Percentiles rank a stretch among this genome's conserved stretches.
Conservation (phyloP, 2,888 invertebrate species). For the Eucera pruinosa region DNA sequence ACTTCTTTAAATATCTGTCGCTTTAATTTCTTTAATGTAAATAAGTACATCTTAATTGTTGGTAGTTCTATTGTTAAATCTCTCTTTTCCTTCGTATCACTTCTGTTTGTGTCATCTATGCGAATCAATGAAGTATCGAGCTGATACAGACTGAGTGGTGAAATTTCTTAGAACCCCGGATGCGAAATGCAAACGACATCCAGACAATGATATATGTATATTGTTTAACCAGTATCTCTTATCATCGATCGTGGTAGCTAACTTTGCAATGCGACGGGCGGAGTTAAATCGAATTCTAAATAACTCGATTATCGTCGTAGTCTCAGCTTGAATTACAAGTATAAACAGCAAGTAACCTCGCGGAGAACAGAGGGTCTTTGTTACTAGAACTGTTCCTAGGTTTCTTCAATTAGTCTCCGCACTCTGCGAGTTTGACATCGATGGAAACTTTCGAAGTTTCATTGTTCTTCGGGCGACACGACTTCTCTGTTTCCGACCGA, state of each 20-base stretch:
- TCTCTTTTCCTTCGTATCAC: no score
- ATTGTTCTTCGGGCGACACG: constrained; percentile 21
- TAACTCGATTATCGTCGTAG: constrained; percentile 64
- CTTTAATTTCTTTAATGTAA: no score
- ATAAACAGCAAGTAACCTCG: constrained; percentile 52
- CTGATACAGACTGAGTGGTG: no score
- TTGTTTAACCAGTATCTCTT: no score
- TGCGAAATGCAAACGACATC: background rate
- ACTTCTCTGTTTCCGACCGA: constrained; percentile 14
- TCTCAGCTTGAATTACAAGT: constrained; percentile 61
- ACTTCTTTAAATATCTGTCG: no score
- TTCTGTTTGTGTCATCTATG: no score
- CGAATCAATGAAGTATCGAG: no score
- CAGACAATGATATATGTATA: background rate
- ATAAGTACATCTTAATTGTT: no score
- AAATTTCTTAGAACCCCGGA: no score
- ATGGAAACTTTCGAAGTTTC: constrained; percentile 46
- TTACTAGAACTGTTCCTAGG: constrained; percentile 51
- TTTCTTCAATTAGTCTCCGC: constrained; percentile 59
- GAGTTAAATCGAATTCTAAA: constrained; percentile 41
- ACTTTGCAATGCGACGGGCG: constrained; percentile 2
- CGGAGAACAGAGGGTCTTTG: constrained; percentile 18
- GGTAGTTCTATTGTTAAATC: no score
- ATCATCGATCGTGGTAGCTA: background rate
- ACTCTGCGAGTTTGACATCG: constrained; percentile 46